Percentiles rank a stretch among this genome's conserved stretches.
Conservation (phyloP, 2,113 vertebrate species). For the Alouatta palliata region DNA sequence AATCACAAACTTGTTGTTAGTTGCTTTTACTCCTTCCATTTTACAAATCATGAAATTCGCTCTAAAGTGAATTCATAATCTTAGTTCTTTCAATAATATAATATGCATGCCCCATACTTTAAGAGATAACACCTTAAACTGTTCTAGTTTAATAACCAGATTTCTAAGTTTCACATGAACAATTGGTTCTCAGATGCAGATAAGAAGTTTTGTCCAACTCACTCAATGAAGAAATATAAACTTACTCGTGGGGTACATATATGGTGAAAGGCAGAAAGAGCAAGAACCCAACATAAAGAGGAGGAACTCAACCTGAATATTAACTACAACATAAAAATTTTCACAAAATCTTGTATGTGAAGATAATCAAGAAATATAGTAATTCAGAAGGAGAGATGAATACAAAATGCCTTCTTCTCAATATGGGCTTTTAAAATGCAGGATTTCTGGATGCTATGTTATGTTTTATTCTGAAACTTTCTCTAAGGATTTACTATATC, state of each 20-base stretch:
- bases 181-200: neutral
- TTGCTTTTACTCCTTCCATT: neutral
- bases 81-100: neutral
- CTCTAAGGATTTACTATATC: neutral
- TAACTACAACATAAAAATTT: neutral
- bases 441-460: neutral
- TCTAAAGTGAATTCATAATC: neutral
- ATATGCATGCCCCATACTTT: neutral
- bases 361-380: neutral
- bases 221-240: constrained; percentile 13
- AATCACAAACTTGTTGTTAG: neutral
- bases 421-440: neutral
- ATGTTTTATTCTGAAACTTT: neutral
- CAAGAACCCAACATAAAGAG: neutral
- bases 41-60: neutral
- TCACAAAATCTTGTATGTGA: neutral
- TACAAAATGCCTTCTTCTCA: neutral
- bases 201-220: neutral
- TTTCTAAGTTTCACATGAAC: neutral
- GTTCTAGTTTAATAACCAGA: neutral
- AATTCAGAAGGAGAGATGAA: neutral
- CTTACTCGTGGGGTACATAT: neutral
- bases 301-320: neutral
- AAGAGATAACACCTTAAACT: neutral
- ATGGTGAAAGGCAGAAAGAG: neutral